Conservation (phyloP, 2,888 invertebrate genomes). For the Trachelus tabidus region DNA sequence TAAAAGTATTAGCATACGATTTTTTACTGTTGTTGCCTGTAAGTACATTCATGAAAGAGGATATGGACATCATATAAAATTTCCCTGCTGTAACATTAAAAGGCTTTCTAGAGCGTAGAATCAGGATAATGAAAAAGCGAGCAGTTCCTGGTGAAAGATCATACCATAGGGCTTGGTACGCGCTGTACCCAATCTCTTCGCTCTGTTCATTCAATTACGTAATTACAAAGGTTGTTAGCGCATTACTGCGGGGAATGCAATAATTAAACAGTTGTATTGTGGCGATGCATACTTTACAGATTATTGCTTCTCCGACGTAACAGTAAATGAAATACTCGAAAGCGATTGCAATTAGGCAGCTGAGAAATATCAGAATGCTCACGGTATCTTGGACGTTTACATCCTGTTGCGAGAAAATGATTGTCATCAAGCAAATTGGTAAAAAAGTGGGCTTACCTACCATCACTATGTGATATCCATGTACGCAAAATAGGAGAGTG, state of each 20-base stretch:
- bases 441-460: background rate
- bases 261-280: no score
- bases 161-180: constrained; percentile 29
- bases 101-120: constrained; percentile 24
- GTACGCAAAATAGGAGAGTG: constrained; percentile 17
- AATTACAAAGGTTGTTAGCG: no score
- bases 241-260: no score
- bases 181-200: constrained; percentile 21
- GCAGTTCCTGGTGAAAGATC: constrained; percentile 17
- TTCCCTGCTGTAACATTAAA: constrained; percentile 33
- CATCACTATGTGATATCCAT: constrained; percentile 23
- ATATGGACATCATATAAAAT: constrained; percentile 28
- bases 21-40: background rate
- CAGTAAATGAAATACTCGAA: constrained; percentile 29
- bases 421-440: constrained; percentile 20
- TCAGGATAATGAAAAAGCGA: constrained; percentile 25
- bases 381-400: no score
- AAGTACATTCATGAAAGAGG: constrained; percentile 32
- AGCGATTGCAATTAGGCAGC: no score
- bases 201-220: constrained; percentile 14
- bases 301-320: constrained; percentile 30
- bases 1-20: constrained; percentile 2
- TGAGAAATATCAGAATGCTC: no score
- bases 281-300: constrained; percentile 22
- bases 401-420: background rate